phyloP scores from a whole-genome alignment of 2,888 invertebrate genomes.

The Eurois occulta region DNA sequence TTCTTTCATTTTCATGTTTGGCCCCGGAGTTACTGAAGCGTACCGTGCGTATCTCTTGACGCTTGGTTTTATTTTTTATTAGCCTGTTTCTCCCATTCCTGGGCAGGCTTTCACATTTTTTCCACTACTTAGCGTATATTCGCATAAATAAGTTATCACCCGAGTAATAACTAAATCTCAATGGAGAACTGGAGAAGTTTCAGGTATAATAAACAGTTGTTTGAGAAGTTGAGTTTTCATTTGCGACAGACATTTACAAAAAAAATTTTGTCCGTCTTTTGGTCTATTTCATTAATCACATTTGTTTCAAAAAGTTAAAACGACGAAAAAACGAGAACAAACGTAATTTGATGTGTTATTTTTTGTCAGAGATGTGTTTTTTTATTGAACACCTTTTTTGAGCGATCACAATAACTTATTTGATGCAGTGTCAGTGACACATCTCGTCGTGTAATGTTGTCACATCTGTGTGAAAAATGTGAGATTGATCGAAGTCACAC shows the following conservation, averaged over 20 bases:
- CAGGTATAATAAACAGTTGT: neutral
- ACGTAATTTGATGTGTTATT: no score
- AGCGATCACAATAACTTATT: neutral
- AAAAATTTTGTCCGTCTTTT: neutral
- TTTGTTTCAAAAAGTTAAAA: neutral
- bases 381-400: no score
- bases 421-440: neutral
- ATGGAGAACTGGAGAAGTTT: neutral
- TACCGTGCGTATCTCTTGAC: no score
- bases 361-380: no score
- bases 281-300: neutral
- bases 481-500: no score
- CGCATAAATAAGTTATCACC: neutral
- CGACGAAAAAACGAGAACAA: neutral
- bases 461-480: neutral
- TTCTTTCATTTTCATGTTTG: no score
- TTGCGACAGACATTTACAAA: neutral
- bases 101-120: no score
- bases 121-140: no score
- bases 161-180: neutral
- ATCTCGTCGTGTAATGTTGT: neutral
- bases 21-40: no score
- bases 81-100: no score
- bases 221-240: neutral
- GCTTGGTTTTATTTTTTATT: no score